Percentiles rank a stretch among this genome's conserved stretches.
Evolutionary conservation across 2,888 invertebrate genomes (phyloP).

Genomic region (Oasisia sp.): DNA sequence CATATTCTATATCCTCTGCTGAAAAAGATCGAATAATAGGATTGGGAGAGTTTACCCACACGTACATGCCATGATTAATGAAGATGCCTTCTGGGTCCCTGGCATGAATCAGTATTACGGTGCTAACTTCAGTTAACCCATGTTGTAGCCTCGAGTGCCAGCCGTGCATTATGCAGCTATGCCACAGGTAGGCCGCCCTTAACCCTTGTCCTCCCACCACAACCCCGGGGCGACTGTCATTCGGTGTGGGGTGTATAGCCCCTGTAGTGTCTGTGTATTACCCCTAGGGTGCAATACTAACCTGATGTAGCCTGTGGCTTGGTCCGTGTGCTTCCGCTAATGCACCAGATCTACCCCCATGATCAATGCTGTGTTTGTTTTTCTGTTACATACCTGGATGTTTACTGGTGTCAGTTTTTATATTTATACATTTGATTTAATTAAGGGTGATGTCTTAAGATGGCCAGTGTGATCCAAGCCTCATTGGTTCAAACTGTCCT

Average conservation of each 20-base stretch:
- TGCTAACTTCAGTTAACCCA: conserved; percentile 7
- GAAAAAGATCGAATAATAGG: background rate
- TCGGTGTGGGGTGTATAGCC: background rate
- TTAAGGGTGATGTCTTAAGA: too few relatives aligned
- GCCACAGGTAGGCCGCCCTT: conserved; percentile 3
- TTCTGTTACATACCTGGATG: background rate
- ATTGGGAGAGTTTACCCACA: background rate
- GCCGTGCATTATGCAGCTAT: conserved; percentile 10
- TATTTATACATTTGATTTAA: background rate
- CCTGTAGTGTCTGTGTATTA: background rate
- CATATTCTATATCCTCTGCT: background rate
- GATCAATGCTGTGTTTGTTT: background rate
- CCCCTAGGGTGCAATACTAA: background rate
- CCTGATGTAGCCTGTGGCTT: background rate
- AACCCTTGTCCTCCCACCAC: background rate
- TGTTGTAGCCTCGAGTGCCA: background rate
- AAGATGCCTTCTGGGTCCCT: background rate
- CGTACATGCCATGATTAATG: background rate
- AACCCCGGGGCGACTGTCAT: background rate
- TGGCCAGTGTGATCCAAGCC: too few relatives aligned
- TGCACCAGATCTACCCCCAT: background rate
- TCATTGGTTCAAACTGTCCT: too few relatives aligned
- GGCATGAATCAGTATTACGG: background rate
- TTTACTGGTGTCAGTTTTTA: background rate
- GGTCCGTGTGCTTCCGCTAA: background rate